Evolutionary conservation across 1,140 invertebrate species (phyloP).

Genomic region (Arctopsyche grandis): DNA sequence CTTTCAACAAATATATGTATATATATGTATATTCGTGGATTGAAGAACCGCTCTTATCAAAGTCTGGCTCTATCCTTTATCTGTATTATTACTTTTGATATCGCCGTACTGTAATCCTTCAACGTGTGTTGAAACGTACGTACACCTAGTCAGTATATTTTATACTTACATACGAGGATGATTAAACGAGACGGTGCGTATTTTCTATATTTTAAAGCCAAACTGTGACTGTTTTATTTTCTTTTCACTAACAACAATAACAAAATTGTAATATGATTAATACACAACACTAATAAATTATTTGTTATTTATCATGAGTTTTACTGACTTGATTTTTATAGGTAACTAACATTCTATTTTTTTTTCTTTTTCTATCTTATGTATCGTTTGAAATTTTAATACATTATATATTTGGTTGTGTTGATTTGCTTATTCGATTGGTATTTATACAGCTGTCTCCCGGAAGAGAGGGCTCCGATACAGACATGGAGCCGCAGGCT

Average conservation of each 20-base stretch:
- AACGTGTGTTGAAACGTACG: too few species aligned
- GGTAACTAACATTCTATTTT: background rate
- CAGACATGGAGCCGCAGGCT: conserved; percentile 84
- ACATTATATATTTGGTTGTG: background rate
- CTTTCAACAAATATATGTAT: too few species aligned
- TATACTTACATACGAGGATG: too few species aligned
- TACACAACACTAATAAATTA: too few species aligned
- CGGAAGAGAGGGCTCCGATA: conserved; percentile 78
- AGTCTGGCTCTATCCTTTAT: conserved; percentile 49
- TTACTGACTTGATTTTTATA: too few species aligned
- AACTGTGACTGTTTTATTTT: too few species aligned
- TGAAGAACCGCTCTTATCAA: conserved; percentile 45
- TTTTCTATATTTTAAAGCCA: too few species aligned
- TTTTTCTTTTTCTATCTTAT: background rate
- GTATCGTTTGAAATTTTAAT: background rate
- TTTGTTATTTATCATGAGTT: too few species aligned
- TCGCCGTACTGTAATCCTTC: background rate
- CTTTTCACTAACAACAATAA: too few species aligned
- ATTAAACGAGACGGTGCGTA: too few species aligned
- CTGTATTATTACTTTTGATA: background rate
- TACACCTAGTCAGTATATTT: too few species aligned
- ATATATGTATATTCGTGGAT: conserved; percentile 38
- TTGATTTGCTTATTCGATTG: conserved; percentile 2
- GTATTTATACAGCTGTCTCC: conserved; percentile 75
- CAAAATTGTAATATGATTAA: too few species aligned